Evolutionary conservation across 1,140 invertebrate genomes (phyloP), one percentile per base, ranked within the genome.

Genomic region (Leucophenga varia): DNA sequence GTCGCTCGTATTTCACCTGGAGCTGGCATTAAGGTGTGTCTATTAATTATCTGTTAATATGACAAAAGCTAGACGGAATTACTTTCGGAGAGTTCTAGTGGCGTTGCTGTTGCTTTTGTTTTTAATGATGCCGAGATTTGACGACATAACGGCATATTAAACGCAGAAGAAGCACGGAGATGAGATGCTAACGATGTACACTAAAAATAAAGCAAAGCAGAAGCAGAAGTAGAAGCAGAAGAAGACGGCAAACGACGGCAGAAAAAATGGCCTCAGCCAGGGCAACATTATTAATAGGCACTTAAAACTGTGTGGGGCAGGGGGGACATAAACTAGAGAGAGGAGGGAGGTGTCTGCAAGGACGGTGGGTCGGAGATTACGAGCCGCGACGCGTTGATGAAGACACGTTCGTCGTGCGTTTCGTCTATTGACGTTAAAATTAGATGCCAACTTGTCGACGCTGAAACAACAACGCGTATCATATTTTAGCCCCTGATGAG

Each of bases 391-490:
- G 40, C 44, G 44, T 42, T 64, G 61, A 64, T 64, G 63, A 59
- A 67, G 63, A 67, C 59, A 67, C 63, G 63, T 67, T 67, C 59
- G 61, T 67, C 59, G 61, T 59, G 59, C 63, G 58, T 67, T 65
- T 54, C 61, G 63, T 65, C 58, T 67, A 67, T 67, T 65, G 63
- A 67, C 63, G 56, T 67, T 67, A 65, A 65, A 65, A 65, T 65
- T 65, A 67, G 63, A 65, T 67, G 63, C 55, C 63, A 65, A 65
- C 59, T 67, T 65, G 63, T 67, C 25, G 12, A 28, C 25, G 6
- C 6, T 28, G 25, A 12, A 7, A 28, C 25, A 67, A 67, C 58
- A 65, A 59, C 63, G 51, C 54, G 64, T 65, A 67, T 67, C 63
- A 67, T 65, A 65, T 65, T 65, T 65, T 65, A 59, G 59, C 12